A percentile compares a stretch with the other conserved stretches of the same genome.
phyloP scores from a whole-genome alignment of 2,888 invertebrate genomes.

The Hetaerina titia region DNA sequence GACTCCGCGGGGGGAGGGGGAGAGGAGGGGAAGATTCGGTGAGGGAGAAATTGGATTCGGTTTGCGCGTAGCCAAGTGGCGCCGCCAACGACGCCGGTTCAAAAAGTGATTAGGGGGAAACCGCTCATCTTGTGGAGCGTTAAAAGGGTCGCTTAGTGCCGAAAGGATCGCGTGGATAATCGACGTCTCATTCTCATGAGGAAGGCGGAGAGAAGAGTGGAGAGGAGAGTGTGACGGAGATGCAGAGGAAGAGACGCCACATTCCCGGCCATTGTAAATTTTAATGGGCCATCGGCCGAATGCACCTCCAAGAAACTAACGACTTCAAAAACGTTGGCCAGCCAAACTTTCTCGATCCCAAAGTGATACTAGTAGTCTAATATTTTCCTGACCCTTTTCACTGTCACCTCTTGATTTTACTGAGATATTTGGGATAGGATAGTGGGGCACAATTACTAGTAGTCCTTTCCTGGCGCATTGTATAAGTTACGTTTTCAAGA shows the following conservation, averaged over 20 bases:
- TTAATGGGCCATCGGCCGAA: not conserved
- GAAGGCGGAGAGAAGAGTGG: not conserved
- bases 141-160: conserved; percentile 11
- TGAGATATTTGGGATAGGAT: too few relatives aligned
- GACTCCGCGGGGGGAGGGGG: not conserved
- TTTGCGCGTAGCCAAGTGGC: conserved; percentile 10
- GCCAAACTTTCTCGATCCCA: too few relatives aligned
- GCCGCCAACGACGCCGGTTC: not conserved
- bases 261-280: not conserved
- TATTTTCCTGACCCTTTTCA: too few relatives aligned
- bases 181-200: not conserved
- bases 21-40: not conserved
- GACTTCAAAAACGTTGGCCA: not conserved
- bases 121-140: not conserved
- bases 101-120: conserved; percentile 61
- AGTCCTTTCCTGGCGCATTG: too few relatives aligned
- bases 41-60: conserved; percentile 55
- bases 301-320: not conserved
- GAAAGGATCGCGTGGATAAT: not conserved
- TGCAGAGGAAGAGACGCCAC: not conserved
- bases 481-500: too few relatives aligned
- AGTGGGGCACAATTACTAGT: too few relatives aligned
- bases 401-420: too few relatives aligned
- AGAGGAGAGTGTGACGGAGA: not conserved
- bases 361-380: too few relatives aligned